Evolutionary conservation across 2,888 invertebrate genomes (phyloP).

Genomic region (Octodonta nipae): DNA sequence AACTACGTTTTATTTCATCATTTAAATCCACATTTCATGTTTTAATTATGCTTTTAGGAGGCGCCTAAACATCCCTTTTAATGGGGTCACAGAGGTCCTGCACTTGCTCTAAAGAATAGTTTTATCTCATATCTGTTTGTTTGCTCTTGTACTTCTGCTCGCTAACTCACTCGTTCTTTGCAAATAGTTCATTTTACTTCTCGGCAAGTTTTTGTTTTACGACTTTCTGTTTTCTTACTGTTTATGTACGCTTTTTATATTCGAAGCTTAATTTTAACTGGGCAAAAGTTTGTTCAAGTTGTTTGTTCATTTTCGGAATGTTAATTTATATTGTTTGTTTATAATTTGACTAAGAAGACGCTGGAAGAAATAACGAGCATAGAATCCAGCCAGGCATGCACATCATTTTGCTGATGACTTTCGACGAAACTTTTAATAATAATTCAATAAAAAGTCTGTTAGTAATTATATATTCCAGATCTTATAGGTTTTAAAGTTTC

Average conservation of each 20-base stretch:
- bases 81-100: slow-evolving; percentile 25
- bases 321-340: slow-evolving; percentile 10
- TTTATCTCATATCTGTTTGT: slow-evolving; percentile 23
- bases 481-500: too few relatives aligned
- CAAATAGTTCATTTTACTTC: slow-evolving; percentile 19
- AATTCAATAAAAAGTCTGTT: too few relatives aligned
- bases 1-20: slow-evolving; percentile 28
- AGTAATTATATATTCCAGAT: too few relatives aligned
- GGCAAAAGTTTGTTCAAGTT: slow-evolving; percentile 6
- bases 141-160: slow-evolving; percentile 8
- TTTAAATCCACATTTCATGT: slow-evolving; percentile 32
- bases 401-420: too few relatives aligned
- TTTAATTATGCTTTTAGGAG: slow-evolving; percentile 33
- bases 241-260: slow-evolving; percentile 14
- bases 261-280: slow-evolving; percentile 9
- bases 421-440: too few relatives aligned
- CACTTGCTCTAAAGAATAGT: slow-evolving; percentile 20
- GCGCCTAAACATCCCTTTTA: slow-evolving; percentile 22
- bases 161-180: slow-evolving; percentile 12
- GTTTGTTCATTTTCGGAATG: slow-evolving; percentile 7
- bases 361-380: too few relatives aligned
- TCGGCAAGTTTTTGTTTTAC: slow-evolving; percentile 20
- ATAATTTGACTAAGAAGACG: too few relatives aligned
- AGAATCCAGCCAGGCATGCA: too few relatives aligned
- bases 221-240: slow-evolving; percentile 20